Base-by-base conservation (phyloP, 2,888 invertebrate genomes). In the Watsonalla cultraria region DNA sequence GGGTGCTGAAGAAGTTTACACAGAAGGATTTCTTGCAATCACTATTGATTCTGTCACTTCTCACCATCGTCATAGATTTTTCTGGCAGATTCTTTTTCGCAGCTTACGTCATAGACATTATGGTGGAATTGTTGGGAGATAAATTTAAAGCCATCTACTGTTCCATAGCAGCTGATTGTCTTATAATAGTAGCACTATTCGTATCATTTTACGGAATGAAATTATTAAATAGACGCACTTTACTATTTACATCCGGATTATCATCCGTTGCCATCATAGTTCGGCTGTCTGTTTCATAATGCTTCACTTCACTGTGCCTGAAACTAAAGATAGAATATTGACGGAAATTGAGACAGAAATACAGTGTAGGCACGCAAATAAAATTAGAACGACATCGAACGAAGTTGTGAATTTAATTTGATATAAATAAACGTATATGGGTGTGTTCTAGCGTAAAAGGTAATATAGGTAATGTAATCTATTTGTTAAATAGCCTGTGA, bases 261-360 rank as follows among this genome's bases (percentile, higher is more conserved):
- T 9, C 60, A 6, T 59, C 72, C 9, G 60, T 70, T 5, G 7
- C n/a, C n/a, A n/a, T n/a, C n/a, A n/a, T n/a, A 52, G 55, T 48
- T 58, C 78, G 15, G 49, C 59, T 8, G 7, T 70, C 5, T 69
- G 73, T 57, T 59, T 77, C 5, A 6, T 62, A 0, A 11, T 69
- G 33, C 58, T 80, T 46, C 67, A 66, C 55, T 70, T 61, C 49
- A 56, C 74, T 35, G 46, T 80, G 33, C 75, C 75, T 11, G 81
- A 81, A 59, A 80, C 80, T 2, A 80, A 79, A 54, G 74, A 76
- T 50, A 78, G 61, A 54, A 70, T 74, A 0, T 58, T 80, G 39
- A 72, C 74, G 53, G 70, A 78, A 24, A 77, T 80, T 45, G 79
- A 79, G 56, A 62, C 72, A 58, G 68, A 72, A 51, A 61, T 80